Percentiles rank a stretch among this genome's conserved stretches.
Conservation (phyloP, 2,888 invertebrate genomes). For the Hemaris fuciformis region DNA sequence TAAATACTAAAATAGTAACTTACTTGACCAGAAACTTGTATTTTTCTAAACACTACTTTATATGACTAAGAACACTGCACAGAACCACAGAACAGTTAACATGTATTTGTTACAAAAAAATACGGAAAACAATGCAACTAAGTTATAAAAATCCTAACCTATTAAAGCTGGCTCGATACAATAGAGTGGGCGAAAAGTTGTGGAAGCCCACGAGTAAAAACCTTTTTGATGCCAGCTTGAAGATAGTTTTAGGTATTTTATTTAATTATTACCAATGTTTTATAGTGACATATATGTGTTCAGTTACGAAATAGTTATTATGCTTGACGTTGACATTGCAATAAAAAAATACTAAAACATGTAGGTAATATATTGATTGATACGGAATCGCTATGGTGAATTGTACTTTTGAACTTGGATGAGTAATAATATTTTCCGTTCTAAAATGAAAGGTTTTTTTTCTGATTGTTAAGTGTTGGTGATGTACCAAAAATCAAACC, state of each 20-base stretch:
- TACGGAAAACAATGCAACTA: slow-evolving; percentile 11
- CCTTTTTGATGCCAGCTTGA: slow-evolving; percentile 75
- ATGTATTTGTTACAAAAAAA: not conserved
- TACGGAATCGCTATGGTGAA: too few relatives aligned
- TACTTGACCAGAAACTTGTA: not conserved
- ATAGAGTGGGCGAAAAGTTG: slow-evolving; percentile 53
- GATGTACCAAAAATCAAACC: too few relatives aligned
- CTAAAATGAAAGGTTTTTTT: too few relatives aligned
- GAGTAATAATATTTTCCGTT: too few relatives aligned
- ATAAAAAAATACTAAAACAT: too few relatives aligned
- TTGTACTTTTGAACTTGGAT: too few relatives aligned
- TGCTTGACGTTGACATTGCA: not conserved
- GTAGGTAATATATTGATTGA: too few relatives aligned
- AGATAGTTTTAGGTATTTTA: not conserved
- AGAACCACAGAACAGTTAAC: not conserved
- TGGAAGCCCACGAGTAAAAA: slow-evolving; percentile 60
- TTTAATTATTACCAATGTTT: not conserved
- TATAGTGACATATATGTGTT: not conserved
- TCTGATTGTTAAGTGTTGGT: too few relatives aligned
- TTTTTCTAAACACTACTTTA: not conserved
- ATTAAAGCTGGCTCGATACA: slow-evolving; percentile 48
- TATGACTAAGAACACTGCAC: slow-evolving; percentile 15
- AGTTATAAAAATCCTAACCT: slow-evolving; percentile 55
- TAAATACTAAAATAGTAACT: too few relatives aligned
- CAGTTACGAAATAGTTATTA: too few relatives aligned